Base-by-base conservation (phyloP, 2,888 invertebrate genomes). In the Orgyia antiqua region DNA sequence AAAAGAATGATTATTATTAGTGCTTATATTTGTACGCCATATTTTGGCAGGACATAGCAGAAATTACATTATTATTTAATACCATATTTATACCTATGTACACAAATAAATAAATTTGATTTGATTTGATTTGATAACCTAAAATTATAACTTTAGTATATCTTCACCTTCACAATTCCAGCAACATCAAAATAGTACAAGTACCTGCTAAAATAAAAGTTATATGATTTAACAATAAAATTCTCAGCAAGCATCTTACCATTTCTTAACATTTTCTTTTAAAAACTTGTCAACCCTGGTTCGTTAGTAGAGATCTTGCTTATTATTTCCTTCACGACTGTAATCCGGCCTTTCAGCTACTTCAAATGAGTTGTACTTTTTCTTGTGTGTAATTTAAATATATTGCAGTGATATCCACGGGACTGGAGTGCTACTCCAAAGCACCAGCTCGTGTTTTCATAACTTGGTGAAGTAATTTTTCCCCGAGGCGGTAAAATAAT, bases 321-420 rank as follows among this genome's bases (percentile, higher is more conserved):
- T 83, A 79, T 79, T 82, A 78, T 82, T 79, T 82, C 69, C 70
- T 67, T 60, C 68, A 52, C 68, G 75, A 70, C 77, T 77, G 79
- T 78, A 82, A 84, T 82, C 80, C 82, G 78, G 73, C 77, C 75
- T 79, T 74, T 80, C 80, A 78, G 82, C 82, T 78, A 80, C 83
- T 83, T 79, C 75, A 80, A 79, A 82, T 75, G 80, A 82, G 83
- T 86, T 80, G 83, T 76, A 82, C 83, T 86, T 84, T 84, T 84
- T 84, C 84, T 83, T 80, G 80, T 76, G 74, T 83, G 84, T 86
- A 86, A 86, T 86, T 86, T 84, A 86, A 83, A 86, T 86, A 83
- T 83, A 86, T 86, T 86, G 82, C 82, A 74, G 76, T 82, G 84
- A 84, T 86, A 84, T 84, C 82, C 82, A 74, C 62, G 69, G 78